Conservation (phyloP, 2,797 vertebrate genomes). For the Melanotaenia boesemani region DNA sequence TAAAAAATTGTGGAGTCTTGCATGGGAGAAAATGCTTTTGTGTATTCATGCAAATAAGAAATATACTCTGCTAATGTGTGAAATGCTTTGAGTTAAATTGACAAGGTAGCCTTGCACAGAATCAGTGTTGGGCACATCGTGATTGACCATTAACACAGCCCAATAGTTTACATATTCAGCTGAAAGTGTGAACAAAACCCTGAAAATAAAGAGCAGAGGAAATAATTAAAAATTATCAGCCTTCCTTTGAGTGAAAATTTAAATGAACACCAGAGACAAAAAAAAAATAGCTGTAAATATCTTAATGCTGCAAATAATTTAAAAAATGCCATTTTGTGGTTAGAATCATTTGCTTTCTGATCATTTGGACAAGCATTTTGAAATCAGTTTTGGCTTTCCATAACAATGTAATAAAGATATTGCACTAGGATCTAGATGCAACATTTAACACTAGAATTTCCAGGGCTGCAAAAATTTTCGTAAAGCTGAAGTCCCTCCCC, state of each 20-base stretch:
- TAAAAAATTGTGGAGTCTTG: conserved; percentile 28
- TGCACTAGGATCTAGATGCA: too few species aligned
- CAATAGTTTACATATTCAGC: conserved; percentile 46
- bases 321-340: neutral
- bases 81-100: conserved; percentile 47
- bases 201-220: conserved; percentile 27
- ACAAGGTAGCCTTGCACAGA: conserved; percentile 45
- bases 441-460: too few species aligned
- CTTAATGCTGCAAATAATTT: neutral
- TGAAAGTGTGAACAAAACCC: conserved; percentile 18
- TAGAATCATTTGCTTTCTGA: too few species aligned
- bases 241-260: conserved; percentile 12
- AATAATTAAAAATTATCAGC: conserved; percentile 35
- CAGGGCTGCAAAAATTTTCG: too few species aligned
- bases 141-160: conserved; percentile 42
- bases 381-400: neutral
- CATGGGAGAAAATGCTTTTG: conserved; percentile 21
- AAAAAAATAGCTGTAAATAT: neutral
- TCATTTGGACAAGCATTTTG: neutral
- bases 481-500: too few species aligned
- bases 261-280: neutral
- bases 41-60: conserved; percentile 38
- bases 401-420: neutral
- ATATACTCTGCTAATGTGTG: conserved; percentile 46
- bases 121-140: conserved; percentile 29